Evolutionary conservation across 1,140 invertebrate genomes (phyloP).

Genomic region (Drosophila kikkawai): DNA sequence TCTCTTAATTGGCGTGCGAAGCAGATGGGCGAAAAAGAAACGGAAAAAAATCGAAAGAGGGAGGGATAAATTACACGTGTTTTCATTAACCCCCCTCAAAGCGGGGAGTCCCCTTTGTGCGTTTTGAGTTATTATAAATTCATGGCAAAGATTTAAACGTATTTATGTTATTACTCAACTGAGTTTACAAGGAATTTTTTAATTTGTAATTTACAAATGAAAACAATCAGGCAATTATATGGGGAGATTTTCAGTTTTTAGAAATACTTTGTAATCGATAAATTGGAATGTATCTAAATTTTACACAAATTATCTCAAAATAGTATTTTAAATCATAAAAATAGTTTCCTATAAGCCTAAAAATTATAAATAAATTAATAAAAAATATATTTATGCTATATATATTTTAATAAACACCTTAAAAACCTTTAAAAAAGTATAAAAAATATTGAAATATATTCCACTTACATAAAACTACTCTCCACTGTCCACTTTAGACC

Average conservation of each 20-base stretch:
- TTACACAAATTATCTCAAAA: no score
- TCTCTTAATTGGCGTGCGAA: slow-evolving; percentile 74
- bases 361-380: neutral
- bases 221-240: neutral
- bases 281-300: neutral
- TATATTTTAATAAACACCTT: no score
- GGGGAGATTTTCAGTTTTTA: no score
- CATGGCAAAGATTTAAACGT: slow-evolving; percentile 23
- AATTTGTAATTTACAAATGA: neutral
- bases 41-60: slow-evolving; percentile 20
- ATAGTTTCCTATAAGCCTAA: neutral
- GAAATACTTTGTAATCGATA: neutral
- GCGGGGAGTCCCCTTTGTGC: neutral
- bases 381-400: neutral
- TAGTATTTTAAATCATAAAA: neutral
- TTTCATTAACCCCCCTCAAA: slow-evolving; percentile 50
- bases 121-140: slow-evolving; percentile 21
- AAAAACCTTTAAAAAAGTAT: neutral
- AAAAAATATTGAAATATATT: neutral
- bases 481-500: neutral
- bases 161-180: slow-evolving; percentile 7
- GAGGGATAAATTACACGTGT: slow-evolving; percentile 72
- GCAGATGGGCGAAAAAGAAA: slow-evolving; percentile 50
- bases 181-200: neutral
- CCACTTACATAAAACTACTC: no score